phyloP scores from a whole-genome alignment of 2,113 vertebrate genomes.

The Poeciliopsis retropinna region DNA sequence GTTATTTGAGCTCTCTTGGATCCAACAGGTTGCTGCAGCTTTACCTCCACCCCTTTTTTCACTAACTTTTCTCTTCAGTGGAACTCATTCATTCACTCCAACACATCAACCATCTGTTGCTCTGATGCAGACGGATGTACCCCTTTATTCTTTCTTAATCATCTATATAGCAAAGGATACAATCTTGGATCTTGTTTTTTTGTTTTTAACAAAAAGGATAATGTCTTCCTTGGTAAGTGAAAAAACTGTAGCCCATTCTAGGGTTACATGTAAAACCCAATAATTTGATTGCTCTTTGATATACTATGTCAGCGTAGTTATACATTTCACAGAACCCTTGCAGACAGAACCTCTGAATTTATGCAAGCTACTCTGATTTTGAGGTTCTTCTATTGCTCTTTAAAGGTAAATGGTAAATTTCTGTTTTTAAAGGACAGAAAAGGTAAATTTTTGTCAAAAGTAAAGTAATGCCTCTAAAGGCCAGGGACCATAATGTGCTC shows the following conservation, averaged over 20 bases:
- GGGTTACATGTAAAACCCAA: constrained; percentile 43
- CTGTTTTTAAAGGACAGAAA: constrained; percentile 11
- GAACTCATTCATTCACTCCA: constrained; percentile 63
- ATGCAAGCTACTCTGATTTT: constrained; percentile 37
- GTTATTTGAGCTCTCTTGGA: constrained; percentile 39
- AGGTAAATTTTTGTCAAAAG: constrained; percentile 13
- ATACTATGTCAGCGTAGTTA: constrained; percentile 42
- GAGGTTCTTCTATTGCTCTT: not conserved
- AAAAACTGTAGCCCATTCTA: constrained; percentile 30
- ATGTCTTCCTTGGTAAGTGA: constrained; percentile 64
- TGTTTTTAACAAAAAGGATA: constrained; percentile 45
- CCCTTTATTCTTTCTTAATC: constrained; percentile 19
- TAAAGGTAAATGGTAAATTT: not conserved
- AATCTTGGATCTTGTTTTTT: constrained; percentile 37
- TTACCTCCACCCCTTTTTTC: constrained; percentile 61
- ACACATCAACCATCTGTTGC: constrained; percentile 44
- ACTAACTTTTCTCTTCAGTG: constrained; percentile 55
- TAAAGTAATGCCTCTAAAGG: not conserved
- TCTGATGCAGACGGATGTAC: constrained; percentile 32
- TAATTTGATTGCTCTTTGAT: constrained; percentile 58
- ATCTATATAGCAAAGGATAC: constrained; percentile 35
- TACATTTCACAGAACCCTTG: constrained; percentile 46
- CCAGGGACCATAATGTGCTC: not conserved
- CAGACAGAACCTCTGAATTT: constrained; percentile 47
- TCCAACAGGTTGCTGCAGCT: constrained; percentile 74